Conservation (phyloP, 2,113 vertebrate genomes). For the Ceratotherium simum region DNA sequence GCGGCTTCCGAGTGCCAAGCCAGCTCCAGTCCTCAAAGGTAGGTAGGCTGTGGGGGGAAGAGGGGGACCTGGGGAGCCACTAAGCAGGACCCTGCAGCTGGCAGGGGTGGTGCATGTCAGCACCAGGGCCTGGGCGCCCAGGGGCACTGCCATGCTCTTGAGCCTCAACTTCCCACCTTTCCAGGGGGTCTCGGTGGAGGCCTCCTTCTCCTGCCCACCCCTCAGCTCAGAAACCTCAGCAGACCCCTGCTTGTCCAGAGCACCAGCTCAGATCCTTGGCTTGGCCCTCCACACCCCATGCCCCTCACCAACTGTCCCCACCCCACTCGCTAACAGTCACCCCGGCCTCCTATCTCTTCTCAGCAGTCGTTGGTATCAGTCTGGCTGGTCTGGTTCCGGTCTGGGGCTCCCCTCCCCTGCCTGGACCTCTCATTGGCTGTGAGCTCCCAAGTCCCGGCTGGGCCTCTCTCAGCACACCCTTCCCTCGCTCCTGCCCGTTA, state of each 20-base stretch:
- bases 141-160: not conserved
- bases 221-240: not conserved
- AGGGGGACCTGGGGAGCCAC: not conserved
- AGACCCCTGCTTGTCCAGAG: not conserved
- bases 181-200: not conserved
- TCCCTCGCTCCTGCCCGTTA: not conserved
- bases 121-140: not conserved
- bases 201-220: not conserved
- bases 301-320: not conserved
- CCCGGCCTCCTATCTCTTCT: not conserved
- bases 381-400: not conserved
- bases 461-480: not conserved
- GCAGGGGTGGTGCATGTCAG: not conserved
- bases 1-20: conserved; percentile 33
- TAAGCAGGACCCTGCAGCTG: not conserved
- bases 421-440: not conserved
- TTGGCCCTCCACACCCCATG: not conserved
- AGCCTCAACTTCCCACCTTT: not conserved
- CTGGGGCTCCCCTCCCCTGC: not conserved
- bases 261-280: not conserved
- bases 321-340: not conserved
- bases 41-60: conserved; percentile 50
- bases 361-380: not conserved
- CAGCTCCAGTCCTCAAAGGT: conserved; percentile 77
- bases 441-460: not conserved